phyloP scores from a whole-genome alignment of 2,113 vertebrate species.

The Dicerorhinus sumatrensis region DNA sequence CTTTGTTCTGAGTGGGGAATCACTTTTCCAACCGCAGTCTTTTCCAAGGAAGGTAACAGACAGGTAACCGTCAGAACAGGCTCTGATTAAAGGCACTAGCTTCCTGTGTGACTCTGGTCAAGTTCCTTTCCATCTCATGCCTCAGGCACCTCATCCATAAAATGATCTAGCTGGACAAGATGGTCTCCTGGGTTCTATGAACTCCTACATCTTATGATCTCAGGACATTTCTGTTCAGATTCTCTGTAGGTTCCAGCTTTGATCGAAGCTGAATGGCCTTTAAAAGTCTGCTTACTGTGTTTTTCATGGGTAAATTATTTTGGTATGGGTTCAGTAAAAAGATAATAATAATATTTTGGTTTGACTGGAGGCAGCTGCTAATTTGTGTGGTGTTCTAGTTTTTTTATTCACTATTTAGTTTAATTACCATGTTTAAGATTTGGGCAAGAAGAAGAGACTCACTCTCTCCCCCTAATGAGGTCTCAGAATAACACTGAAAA shows the following conservation, averaged over 20 bases:
- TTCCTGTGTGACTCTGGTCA: neutral
- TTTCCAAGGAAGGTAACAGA: constrained; percentile 53
- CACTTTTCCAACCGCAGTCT: constrained; percentile 41
- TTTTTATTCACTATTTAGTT: constrained; percentile 43
- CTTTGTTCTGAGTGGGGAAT: constrained; percentile 2
- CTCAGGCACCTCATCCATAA: neutral
- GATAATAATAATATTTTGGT: neutral
- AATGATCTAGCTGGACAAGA: neutral
- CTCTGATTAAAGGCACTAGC: neutral
- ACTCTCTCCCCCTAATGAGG: neutral
- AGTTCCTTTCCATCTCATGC: neutral
- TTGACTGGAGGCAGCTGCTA: neutral
- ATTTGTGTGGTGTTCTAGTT: neutral
- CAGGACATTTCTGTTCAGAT: constrained; percentile 21
- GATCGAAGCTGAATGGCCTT: neutral
- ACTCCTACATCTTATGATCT: neutral
- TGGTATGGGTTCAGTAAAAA: neutral
- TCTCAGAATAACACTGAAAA: constrained; percentile 1
- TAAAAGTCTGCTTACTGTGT: neutral
- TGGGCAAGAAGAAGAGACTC: neutral
- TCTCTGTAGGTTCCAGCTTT: neutral
- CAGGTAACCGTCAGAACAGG: neutral
- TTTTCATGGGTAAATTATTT: constrained; percentile 50
- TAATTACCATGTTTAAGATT: constrained; percentile 19
- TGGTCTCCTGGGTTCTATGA: neutral